Evolutionary conservation across 2,888 invertebrate species (phyloP), one percentile per base, ranked within the genome.

Genomic region (Lycocerus yunnanus): DNA sequence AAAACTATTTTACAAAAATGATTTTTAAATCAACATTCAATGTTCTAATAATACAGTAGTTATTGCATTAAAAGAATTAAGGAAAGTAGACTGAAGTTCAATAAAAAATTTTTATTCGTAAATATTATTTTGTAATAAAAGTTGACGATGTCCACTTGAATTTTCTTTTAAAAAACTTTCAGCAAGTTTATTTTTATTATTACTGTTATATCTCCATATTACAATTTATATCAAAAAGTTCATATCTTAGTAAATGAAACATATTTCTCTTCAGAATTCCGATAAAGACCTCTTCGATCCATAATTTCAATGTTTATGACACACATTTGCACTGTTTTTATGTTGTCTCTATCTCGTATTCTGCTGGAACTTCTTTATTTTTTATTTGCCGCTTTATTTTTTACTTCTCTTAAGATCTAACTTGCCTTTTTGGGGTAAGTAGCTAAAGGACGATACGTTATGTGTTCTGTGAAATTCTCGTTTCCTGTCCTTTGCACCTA

Each of bases 241-340:
- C n/a, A 20, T 63, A 60, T 60, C n/a, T 63, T 18, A 63, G 61
- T 63, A 76, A 76, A 76, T 76, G 73, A 73, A 76, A 76, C 76
- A 76, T 73, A 76, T 73, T 76, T 73, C 65, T 71, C 73, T 71
- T 68, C 68, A 71, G 68, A 73, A 73, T 69, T 71, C 71, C 73
- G 73, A 76, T 76, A 76, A 76, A 73, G 71, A 76, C 73, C 73
- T 73, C 76, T 71, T 73, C 76, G 76, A 76, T 76, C 76, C 76
- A 76, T 76, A 76, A 76, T 76, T 76, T 76, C 76, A 73, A 76
- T 76, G 73, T 76, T 76, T 76, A 76, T 76, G 66, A 69, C 76
- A 66, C 71, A 69, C 76, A 76, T 76, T 76, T 75, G 75, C 72
- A 75, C 70, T 75, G 72, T 75, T 75, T 75, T 75, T 75, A 75